Base-by-base conservation (phyloP, 2,888 invertebrate species). In the Pycnomerus fuliginosus region DNA sequence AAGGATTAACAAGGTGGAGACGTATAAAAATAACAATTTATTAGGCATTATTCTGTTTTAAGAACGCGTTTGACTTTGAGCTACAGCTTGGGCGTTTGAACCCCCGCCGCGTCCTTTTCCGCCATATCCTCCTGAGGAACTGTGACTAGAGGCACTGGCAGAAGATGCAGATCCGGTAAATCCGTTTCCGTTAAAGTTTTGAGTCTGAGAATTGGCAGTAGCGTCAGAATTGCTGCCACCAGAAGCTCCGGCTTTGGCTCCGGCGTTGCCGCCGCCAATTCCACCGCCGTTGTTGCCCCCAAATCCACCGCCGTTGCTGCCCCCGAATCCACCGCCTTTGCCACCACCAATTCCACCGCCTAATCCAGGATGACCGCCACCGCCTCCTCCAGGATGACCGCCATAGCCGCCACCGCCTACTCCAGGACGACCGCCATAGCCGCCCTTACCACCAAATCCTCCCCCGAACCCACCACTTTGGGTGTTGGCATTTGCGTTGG, bases 111-210 rank as follows among this genome's bases (percentile, higher is more conserved):
- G 33, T 29, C 49, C 51, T 5, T 22, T 13, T 5, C 40, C 16
- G 10, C 24, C 25, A 27, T 27, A 37, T 28, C 44, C 38, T 10
- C 32, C 23, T 5, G 43, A 34, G n/a, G 33, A 38, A 17, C 35
- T 44, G 28, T 48, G 48, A 47, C 51, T 52, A 28, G 51, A 51
- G 15, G 48, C 36, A 28, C 50, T 47, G 11, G 50, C 46, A 1
- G 55, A 56, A 16, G 58, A 56, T 14, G 58, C 51, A 11, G 54
- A 47, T 15, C 53, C 55, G n/a, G 37, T 37, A 16, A 55, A 56
- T 12, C 58, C 58, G 22, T 55, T 49, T 30, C 56, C 58, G 15
- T 11, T 49, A 27, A 56, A 56, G 8, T 50, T 52, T 29, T 56
- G 58, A 8, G 53, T 47, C 45, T 56, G 55, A 2, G 56, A 49